These are phyloP conservation scores for Caenorhabditis sp. DNA, from an alignment of 2,888 invertebrate species.

Conservation along the genomic window DNA sequence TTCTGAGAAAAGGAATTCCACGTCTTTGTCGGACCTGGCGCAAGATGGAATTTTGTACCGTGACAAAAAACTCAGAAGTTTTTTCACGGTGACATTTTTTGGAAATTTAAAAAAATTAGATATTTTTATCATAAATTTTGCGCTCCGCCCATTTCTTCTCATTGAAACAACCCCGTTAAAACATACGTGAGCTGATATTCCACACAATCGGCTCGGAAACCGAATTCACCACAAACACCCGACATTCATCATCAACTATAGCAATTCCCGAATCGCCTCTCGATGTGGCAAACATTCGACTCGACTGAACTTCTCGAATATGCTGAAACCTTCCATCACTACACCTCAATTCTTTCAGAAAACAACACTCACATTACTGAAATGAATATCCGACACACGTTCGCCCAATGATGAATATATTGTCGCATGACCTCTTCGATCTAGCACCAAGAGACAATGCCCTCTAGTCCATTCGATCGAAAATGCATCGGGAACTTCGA, in stretches of 20 bases:
- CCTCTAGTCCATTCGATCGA: constrained; percentile 51
- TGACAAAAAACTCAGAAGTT: too few relatives aligned
- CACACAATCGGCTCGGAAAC: constrained; percentile 54
- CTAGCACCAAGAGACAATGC: constrained; percentile 44
- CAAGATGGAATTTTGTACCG: too few relatives aligned
- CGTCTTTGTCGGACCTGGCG: too few relatives aligned
- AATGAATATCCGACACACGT: constrained; percentile 34
- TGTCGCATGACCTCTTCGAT: constrained; percentile 31
- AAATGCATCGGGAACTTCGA: constrained; percentile 37
- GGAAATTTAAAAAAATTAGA: too few relatives aligned
- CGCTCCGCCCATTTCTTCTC: too few relatives aligned
- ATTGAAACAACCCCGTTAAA: neutral
- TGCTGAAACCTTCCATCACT: neutral
- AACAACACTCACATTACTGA: constrained; percentile 19
- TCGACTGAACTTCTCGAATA: constrained; percentile 22
- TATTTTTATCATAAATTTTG: too few relatives aligned
- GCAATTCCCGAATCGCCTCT: constrained; percentile 50
- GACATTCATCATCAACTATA: constrained; percentile 47
- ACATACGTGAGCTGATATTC: constrained; percentile 47
- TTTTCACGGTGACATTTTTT: too few relatives aligned
- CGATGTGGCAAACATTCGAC: constrained; percentile 33
- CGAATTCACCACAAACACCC: constrained; percentile 50
- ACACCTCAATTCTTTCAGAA: neutral
- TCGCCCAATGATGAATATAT: constrained; percentile 42
- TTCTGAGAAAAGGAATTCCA: too few relatives aligned